Conservation (phyloP, 1,140 invertebrate genomes). For the Bombus difficillimus region DNA sequence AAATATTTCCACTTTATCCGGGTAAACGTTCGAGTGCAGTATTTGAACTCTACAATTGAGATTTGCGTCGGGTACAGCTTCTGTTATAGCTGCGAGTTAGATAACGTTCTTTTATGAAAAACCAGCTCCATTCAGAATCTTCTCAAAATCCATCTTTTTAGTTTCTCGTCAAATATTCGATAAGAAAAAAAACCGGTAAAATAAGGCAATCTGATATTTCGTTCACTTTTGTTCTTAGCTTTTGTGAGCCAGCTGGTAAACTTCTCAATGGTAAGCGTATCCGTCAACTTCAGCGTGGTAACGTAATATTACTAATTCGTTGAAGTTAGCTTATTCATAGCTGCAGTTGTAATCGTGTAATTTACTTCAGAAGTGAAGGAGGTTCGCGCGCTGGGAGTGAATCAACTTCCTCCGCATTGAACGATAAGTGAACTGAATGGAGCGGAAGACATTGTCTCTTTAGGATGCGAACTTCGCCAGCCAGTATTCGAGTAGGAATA, state of each 20-base stretch:
- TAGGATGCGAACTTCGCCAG: neutral
- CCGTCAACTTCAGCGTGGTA: neutral
- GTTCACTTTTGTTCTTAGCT: neutral
- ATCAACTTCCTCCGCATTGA: neutral
- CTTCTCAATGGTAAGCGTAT: neutral
- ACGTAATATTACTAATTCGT: neutral
- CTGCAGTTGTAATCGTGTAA: neutral
- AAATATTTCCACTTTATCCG: neutral
- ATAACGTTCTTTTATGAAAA: too few relatives aligned
- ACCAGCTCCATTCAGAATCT: too few relatives aligned
- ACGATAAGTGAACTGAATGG: neutral
- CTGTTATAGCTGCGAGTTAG: too few relatives aligned
- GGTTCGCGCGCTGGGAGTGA: neutral
- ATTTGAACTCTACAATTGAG: neutral
- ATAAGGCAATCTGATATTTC: neutral
- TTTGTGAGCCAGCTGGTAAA: neutral
- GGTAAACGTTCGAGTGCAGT: neutral
- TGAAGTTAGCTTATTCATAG: neutral
- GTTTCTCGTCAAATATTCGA: too few relatives aligned
- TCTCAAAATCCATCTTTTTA: too few relatives aligned
- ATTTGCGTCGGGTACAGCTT: neutral
- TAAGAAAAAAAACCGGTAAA: too few relatives aligned
- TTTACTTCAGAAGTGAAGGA: neutral
- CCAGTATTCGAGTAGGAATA: too few relatives aligned
- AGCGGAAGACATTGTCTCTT: neutral